A percentile compares a stretch with the other conserved stretches of the same genome.
phyloP scores from a whole-genome alignment of 2,113 vertebrate species.

The Pholis gunnellus region DNA sequence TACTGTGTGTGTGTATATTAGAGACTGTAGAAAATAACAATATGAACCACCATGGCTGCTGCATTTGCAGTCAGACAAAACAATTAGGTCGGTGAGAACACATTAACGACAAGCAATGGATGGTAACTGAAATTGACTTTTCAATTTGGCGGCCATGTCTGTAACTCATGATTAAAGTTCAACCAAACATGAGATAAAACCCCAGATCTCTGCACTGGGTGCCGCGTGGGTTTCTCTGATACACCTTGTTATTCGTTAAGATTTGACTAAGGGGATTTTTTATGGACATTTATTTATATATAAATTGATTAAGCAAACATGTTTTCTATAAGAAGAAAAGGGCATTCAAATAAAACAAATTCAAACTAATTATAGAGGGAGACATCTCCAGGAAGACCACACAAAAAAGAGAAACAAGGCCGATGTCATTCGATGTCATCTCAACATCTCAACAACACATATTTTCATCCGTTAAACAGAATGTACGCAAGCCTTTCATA shows the following conservation, averaged over 20 bases:
- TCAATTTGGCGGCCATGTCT: background rate
- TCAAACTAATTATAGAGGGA: no score
- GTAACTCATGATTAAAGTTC: background rate
- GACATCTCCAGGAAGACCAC: background rate
- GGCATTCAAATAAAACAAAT: background rate
- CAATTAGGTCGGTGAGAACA: background rate
- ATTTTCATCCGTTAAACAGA: background rate
- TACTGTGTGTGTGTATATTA: background rate
- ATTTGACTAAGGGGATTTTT: background rate
- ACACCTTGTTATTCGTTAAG: background rate
- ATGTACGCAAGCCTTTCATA: no score
- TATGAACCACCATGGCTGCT: background rate
- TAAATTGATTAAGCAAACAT: background rate
- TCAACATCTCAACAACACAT: background rate
- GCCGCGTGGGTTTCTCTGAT: background rate
- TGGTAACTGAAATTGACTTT: background rate
- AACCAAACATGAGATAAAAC: constrained; percentile 16
- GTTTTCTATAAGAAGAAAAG: background rate
- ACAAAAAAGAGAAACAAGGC: background rate
- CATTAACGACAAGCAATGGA: background rate
- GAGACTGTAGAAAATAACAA: background rate
- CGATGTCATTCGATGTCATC: background rate
- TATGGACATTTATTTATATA: no score
- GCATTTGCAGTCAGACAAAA: background rate
- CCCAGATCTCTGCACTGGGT: background rate